Evolutionary conservation across 2,888 invertebrate species (phyloP).

Genomic region (Uloborus plumipes): DNA sequence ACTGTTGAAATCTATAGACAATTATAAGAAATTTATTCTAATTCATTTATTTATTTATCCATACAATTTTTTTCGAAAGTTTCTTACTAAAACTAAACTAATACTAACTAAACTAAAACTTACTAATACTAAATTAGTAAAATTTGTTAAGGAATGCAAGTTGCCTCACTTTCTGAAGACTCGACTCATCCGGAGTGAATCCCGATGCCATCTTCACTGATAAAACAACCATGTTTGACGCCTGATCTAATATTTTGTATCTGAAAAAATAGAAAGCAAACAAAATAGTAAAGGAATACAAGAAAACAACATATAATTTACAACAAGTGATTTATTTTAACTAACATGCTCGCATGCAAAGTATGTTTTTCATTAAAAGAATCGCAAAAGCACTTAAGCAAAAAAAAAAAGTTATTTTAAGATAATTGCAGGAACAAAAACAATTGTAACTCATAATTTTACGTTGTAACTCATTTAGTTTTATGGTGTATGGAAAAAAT

Average conservation of each 20-base stretch:
- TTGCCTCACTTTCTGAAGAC: constrained; percentile 66
- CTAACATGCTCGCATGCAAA: too few species aligned
- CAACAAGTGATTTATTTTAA: neutral
- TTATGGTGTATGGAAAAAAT: too few species aligned
- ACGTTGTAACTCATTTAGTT: too few species aligned
- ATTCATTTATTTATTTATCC: neutral
- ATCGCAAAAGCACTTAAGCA: too few species aligned
- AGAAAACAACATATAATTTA: neutral
- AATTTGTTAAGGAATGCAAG: neutral
- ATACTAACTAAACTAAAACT: too few species aligned
- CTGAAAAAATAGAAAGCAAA: constrained; percentile 50
- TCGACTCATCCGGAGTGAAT: constrained; percentile 80
- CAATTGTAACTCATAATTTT: too few species aligned
- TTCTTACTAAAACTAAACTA: too few species aligned
- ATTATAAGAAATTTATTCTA: neutral
- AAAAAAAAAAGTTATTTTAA: too few species aligned
- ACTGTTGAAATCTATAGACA: too few species aligned
- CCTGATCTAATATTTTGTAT: constrained; percentile 70
- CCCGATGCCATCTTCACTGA: constrained; percentile 91
- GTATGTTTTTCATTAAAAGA: too few species aligned
- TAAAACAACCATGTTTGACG: constrained; percentile 88
- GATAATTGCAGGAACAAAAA: too few species aligned
- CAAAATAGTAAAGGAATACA: neutral
- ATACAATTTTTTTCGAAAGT: neutral
- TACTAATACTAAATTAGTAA: too few species aligned